Percentiles rank a stretch among this genome's conserved stretches.
Evolutionary conservation across 2,888 invertebrate species (phyloP).

Genomic region (Melipona bicolor): DNA sequence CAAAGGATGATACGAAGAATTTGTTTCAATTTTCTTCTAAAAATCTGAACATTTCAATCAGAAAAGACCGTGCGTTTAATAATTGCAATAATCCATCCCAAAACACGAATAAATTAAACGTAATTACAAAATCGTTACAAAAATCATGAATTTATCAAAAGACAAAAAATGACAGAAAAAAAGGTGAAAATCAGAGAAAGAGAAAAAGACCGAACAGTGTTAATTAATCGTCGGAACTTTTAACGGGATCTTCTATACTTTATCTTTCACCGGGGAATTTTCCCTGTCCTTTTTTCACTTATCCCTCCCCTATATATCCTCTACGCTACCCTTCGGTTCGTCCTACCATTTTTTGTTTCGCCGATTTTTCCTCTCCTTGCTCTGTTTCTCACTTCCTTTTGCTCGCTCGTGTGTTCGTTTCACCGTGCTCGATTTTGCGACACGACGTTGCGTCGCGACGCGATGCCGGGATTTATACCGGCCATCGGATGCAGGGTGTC

Average conservation of each 20-base stretch:
- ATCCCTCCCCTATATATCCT: conserved; percentile 2
- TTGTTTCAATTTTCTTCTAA: too few species aligned
- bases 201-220: conserved; percentile 49
- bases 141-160: not conserved
- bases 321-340: not conserved
- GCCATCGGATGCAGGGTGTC: not conserved
- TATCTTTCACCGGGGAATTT: not conserved
- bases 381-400: not conserved
- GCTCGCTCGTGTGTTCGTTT: not conserved
- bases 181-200: conserved; percentile 27
- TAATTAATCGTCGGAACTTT: conserved; percentile 80
- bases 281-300: conserved; percentile 2
- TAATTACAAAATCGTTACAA: not conserved
- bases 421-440: conserved; percentile 5
- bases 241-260: conserved; percentile 73
- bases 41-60: too few species aligned
- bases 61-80: too few species aligned
- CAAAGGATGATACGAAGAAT: too few species aligned
- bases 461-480: conserved; percentile 11
- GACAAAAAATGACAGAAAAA: not conserved
- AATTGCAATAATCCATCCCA: not conserved
- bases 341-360: conserved; percentile 9
- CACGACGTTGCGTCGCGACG: not conserved
- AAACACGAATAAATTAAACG: not conserved
- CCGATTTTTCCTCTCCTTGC: conserved; percentile 3